Base-by-base conservation (phyloP, 1,140 invertebrate species). In the Aphaenogaster floridana region DNA sequence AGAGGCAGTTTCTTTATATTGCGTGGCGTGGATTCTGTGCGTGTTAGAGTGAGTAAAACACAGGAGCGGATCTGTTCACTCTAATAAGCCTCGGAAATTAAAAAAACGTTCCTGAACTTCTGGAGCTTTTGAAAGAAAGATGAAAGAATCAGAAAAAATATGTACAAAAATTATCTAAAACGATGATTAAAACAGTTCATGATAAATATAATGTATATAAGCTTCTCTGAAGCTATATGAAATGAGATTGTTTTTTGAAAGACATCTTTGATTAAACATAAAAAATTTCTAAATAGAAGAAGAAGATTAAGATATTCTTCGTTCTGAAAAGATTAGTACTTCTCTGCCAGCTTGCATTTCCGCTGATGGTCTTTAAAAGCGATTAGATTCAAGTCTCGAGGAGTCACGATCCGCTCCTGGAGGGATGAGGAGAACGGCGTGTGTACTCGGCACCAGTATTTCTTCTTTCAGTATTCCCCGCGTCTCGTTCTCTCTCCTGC, bases 401-500 rank as follows among this genome's bases (percentile, higher is more conserved):
- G n/a, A 36, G 11, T 17, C 11, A 76, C n/a, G 28, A 21, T 74
- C n/a, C 81, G 50, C 66, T 89, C 64, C 59, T 59, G 59, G 21
- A 71, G 74, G 84, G 8, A 68, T 8, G 66, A 54, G n/a, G 28
- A 39, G 61, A 57, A 74, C 17, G 15, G 36, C 63, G 57, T 50
- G 85, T 76, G 66, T 86, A 80, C 72, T 5, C 72, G 36, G 80
- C 39, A 76, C 68, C 54, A 88, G 80, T 90, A 90, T 90, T 90
- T 90, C 89, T 90, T 90, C 79, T 15, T 54, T 61, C 42, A 21
- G 28, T 50, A 17, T 61, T 83, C 52, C 28, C 71, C 17, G 13
- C 36, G n/a, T 88, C 77, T 79, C 57, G 50, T 76, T 77, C 48
- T 28, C 57, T 76, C 64, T 54, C 45, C 42, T n/a, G 6, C 36